phyloP scores from a whole-genome alignment of 53 echinoderm and acorn worm genomes.

The Echinometra lucunter region DNA sequence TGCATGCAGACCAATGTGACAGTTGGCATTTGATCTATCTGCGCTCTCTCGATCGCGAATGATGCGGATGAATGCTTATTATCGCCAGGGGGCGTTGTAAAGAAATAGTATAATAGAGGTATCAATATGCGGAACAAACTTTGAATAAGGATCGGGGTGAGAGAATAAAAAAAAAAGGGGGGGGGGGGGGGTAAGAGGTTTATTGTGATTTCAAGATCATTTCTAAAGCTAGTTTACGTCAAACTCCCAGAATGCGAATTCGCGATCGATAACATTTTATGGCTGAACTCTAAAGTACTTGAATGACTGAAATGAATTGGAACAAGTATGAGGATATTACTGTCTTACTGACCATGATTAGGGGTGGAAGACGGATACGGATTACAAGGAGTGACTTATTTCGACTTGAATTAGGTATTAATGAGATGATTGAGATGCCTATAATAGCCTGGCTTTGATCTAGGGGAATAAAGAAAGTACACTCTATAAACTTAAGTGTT shows the following conservation, averaged over 20 bases:
- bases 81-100: slow-evolving; percentile 30
- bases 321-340: neutral
- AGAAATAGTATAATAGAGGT: neutral
- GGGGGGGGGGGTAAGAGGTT: neutral
- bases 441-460: neutral
- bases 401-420: no score
- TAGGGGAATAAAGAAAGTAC: no score
- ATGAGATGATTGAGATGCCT: no score
- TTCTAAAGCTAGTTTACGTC: neutral
- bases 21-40: neutral
- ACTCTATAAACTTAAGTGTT: no score
- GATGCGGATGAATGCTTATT: slow-evolving; percentile 18
- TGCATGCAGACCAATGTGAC: neutral
- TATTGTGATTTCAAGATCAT: neutral
- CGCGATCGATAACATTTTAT: neutral
- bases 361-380: neutral
- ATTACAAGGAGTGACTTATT: neutral
- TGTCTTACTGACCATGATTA: neutral
- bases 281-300: neutral
- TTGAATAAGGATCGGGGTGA: neutral
- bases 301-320: neutral
- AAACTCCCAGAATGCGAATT: neutral
- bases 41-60: neutral
- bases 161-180: no score
- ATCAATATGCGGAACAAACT: neutral